Evolutionary conservation across 23 tunicate genomes (phyloP), one percentile per base, ranked within the genome.

Genomic region (Trididemnum miniatum): DNA sequence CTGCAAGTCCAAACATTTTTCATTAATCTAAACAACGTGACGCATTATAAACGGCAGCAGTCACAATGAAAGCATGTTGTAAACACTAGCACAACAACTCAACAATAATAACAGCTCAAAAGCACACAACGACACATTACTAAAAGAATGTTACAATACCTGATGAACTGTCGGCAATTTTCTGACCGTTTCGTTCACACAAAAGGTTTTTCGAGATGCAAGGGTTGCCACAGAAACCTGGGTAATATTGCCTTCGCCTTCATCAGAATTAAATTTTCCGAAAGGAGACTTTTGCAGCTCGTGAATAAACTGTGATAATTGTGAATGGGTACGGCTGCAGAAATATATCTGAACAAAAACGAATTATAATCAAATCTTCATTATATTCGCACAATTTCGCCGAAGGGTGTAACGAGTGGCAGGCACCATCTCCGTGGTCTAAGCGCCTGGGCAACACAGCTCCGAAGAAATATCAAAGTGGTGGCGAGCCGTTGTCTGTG

Each of bases 251-350:
- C 35, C 60, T n/a, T n/a, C n/a, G n/a, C n/a, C n/a, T 1, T 23
- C 37, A 34, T 72, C 84, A 20, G 31, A 3, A 65, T 62, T 15
- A 0, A 51, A 0, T 0, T 76, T 65, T 7, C 87, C 93, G 67
- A 79, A 95, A 1, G 99, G 92, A 0, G 99, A 95, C 44, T 95
- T 95, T 60, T 83, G 86, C 0, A 95, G 28, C 75, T 95, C 99
- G 0, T 91, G 83, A 34, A 95, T 87, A 80, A 95, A 90, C 80
- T 95, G 99, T 31, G 96, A 81, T 44, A 95, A 76, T 51, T 95
- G 99, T 1, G 99, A 95, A 79, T 95, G 99, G 23, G 99, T 95
- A 33, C 99, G 79, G 76, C 98, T 93, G 84, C 98, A 93, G 59
- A 84, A 93, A 60, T 78, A 93, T 4, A 93, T 51, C 96, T 90